Base-by-base conservation (phyloP, 2,797 vertebrate species). In the Sebastolobus altivelis region DNA sequence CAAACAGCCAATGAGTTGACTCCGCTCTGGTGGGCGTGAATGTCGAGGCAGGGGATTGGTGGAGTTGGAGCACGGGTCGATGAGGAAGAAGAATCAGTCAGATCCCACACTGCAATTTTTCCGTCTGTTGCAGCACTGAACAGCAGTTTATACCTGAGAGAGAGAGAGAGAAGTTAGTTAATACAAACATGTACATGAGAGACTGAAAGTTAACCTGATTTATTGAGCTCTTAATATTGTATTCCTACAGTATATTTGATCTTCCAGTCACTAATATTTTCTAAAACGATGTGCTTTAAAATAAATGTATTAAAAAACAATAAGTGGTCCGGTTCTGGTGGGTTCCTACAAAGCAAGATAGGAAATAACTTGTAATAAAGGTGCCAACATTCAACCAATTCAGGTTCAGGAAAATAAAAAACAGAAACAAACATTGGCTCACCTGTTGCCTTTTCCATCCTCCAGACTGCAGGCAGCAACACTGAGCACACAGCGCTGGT, bases 401-500 rank as follows among this genome's bases (percentile, higher is more conserved):
- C 22, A 29, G 8, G 1, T 27, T 58, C 4, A 27, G 52, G 12
- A 12, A 56, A 38, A 46, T 0, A 2, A 40, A 63, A 67, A 52
- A 27, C 38, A 31, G 10, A 1, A 31, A 20, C 6, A 27, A 27
- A 62, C 11, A 3, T 6, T 1, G 4, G 9, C 16, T 77, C 55
- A 97, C 97, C 94, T 91, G 67, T 82, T 89, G 84, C 91, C 92
- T 70, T 67, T 81, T 37, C 80, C 65, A 6, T 65, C 56, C 7
- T 90, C 25, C 6, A 96, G 90, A 14, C 88, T 92, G 86, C 97
- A 97, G 0, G 95, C 77, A 76, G 97, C 93, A 35, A 98, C 95
- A 84, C 97, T 97, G 88, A 99, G 97, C 80, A 99, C 97, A 76
- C 99, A 99, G 31, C 97, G 96, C 90, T 97, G 95, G 82, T 99